phyloP scores from a whole-genome alignment of 37 sponge, comb jelly and placozoan species.

The Mnemiopsis leidyi region DNA sequence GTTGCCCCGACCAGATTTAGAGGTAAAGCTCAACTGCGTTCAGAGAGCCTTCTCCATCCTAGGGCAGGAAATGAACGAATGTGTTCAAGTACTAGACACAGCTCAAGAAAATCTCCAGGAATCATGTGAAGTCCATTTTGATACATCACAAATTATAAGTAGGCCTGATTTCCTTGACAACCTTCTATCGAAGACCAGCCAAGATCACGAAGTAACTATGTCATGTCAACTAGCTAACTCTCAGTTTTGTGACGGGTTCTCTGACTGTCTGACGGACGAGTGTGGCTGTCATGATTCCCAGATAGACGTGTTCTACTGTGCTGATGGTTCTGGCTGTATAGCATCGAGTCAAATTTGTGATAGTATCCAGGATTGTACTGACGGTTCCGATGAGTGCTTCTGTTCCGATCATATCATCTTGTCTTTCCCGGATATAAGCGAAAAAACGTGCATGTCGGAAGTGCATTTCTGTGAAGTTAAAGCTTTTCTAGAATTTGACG shows the following conservation, averaged over 20 bases:
- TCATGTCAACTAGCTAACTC: background rate
- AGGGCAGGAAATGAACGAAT: no score
- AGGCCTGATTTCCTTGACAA: no score
- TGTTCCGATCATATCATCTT: background rate
- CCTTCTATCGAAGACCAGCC: no score
- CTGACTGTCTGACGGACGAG: background rate
- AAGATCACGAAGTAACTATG: background rate
- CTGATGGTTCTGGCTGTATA: slow-evolving; percentile 40
- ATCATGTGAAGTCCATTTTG: no score
- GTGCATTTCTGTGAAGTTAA: background rate
- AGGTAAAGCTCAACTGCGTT: no score
- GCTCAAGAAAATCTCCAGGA: no score
- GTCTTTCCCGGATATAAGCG: background rate
- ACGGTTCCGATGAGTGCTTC: slow-evolving; percentile 3
- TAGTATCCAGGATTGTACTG: background rate
- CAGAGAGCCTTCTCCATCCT: no score
- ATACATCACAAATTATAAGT: no score
- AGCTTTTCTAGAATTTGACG: background rate
- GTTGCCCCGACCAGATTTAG: no score
- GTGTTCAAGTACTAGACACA: no score
- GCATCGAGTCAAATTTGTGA: background rate
- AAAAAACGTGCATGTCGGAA: background rate
- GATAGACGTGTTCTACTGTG: background rate
- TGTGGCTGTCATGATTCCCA: background rate
- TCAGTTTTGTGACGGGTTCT: background rate